Base-by-base conservation (phyloP, 2,113 vertebrate genomes). In the Mesembrinibis cayennensis region DNA sequence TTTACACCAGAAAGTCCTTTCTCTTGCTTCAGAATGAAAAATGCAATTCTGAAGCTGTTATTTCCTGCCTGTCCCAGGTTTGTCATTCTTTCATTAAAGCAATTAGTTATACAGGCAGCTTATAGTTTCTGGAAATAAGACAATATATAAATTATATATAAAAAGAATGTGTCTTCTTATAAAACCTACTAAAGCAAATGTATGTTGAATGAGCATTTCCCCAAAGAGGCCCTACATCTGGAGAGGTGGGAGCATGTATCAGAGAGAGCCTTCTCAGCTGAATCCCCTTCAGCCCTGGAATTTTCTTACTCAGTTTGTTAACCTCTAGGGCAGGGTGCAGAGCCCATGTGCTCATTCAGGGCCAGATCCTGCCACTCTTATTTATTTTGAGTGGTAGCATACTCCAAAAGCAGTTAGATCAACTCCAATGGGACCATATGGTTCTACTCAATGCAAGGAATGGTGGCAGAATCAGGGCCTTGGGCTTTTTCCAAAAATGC, bases 331-430 rank as follows among this genome's bases (percentile, higher is more conserved):
- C 93, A 94, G 89, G 94, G 89, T 97, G 93, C 96, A 97, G 84
- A 96, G 78, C 66, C 66, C 91, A 80, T 83, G 94, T 95, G 91
- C 74, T 96, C 82, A 70, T 91, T 97, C 74, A 70, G 95, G 95
- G 91, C 96, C 96, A 93, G 93, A 96, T 95, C 69, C 93, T 97
- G 95, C 96, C 97, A 96, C 74, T 94, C 89, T 89, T 96, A 94
- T 74, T 97, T 97, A 97, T 83, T 87, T 93, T 97, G 94, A 97
- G 93, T 95, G 74, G 91, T 95, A 95, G 93, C 94, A 95, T 78
- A 77, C 91, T 96, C 94, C 90, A 91, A 65, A 80, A 66, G 91
- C 87, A 96, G 93, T 96, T 90, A 93, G 78, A 96, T 86, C 93
- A 95, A 2, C 89, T 91, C 96, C 84, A 91, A 52, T 77, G 83